Evolutionary conservation across 1,140 invertebrate species (phyloP), one percentile per base, ranked within the genome.

Genomic region (Globodera rostochiensis): DNA sequence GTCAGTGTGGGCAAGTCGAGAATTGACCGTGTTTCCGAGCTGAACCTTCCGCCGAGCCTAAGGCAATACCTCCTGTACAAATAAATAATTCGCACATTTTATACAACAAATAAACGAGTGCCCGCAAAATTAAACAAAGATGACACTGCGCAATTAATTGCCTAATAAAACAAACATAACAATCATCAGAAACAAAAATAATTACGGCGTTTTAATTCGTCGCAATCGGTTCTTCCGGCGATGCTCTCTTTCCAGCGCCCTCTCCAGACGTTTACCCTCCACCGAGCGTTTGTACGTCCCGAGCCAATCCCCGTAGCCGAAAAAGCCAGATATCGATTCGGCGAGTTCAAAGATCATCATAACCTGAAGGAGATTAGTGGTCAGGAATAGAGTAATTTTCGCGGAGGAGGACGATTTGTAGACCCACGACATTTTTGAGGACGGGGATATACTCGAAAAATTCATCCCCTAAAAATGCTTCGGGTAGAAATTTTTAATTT

Each of bases 1-100:
- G 60, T 87, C 7, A 57, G 84, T 45, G 15, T 87, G 36, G 87
- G 87, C 9, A 76, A 64, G 11, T 45, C 82, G 11, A 67, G 82
- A 36, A 53, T 90, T 19, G 71, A 81, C 8, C 49, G 73, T 13
- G 79, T 89, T 36, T 75, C 86, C 4, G 83, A 87, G 70, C 78
- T 88, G 50, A 70, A 73, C 9, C 71, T 88, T 49, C 87, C 87
- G 13, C 81, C 82, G 36, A 74, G 73, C n/a, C 82, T 88, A 15
- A 85, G 80, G 47, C 73, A 84, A 11, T 88, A 86, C 69, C 57
- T 87, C 60, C 80, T 87, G 19, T 88, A 87, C 46, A 80, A 78
- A 69, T 78, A 47, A 78, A 76, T n/a, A 69, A 36, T 36, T 36
- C 36, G 2, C 19, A 19, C 57, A 50, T 60, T 21, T 21, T 76